Evolutionary conservation across 2,797 vertebrate species (phyloP), one percentile per base, ranked within the genome.

Genomic region (Falco peregrinus): DNA sequence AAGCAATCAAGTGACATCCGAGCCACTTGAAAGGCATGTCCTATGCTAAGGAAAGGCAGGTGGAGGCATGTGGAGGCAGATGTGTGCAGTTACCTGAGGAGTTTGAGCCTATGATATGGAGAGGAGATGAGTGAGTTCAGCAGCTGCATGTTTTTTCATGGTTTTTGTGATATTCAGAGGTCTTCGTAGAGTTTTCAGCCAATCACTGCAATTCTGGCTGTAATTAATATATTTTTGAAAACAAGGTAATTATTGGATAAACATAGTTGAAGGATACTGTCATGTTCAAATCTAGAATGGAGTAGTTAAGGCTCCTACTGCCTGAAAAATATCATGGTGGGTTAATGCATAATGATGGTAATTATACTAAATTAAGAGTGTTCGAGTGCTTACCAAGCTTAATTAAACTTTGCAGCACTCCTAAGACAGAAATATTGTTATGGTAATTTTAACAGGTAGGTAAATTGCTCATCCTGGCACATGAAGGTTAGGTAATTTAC

Each of bases 341-440:
- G 75, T 93, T 96, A 92, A 89, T 75, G 74, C 91, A 51, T 93
- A 81, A 96, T 94, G 85, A 93, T 18, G 79, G 80, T 88, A 95
- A 95, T 96, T 96, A 92, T 26, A 67, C 68, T 89, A 93, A 95
- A 93, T 93, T 80, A 92, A 93, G 75, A 95, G 86, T 92, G 68
- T 95, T 86, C 12, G 2, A 94, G 81, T 92, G 81, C 92, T 94
- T 93, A 95, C 88, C 81, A 89, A 95, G 91, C 93, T 90, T 95
- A 96, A 97, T 96, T 96, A 96, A 95, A 96, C 88, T 95, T 95
- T 94, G 86, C 64, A 95, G 92, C 37, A 80, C 86, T 95, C 71
- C 93, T 89, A 96, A 97, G 88, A 80, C 75, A 89, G 96, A 95
- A 95, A 95, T 95, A 96, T 92, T 95, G 90, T 95, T 96, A 95